phyloP scores from a whole-genome alignment of 2,113 vertebrate genomes.

The Cephalopterus ornatus region DNA sequence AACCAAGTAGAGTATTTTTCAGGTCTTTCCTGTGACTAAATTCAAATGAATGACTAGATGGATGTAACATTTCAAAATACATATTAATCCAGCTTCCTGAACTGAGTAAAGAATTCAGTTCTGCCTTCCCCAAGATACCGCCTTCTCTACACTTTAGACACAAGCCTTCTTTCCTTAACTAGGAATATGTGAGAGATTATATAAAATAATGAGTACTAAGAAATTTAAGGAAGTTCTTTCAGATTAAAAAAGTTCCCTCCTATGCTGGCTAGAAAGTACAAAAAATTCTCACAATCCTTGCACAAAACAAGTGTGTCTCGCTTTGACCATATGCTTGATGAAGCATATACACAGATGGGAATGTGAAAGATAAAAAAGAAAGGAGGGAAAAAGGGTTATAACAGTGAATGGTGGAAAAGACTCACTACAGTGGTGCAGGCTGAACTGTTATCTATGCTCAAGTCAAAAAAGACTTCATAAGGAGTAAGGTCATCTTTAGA shows the following conservation, averaged over 20 bases:
- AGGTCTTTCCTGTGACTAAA: background rate
- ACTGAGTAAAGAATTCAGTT: background rate
- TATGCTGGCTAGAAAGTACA: background rate
- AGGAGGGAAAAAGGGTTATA: background rate
- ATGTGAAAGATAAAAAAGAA: background rate
- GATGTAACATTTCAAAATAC: background rate
- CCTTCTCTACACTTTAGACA: background rate
- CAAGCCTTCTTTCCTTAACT: background rate
- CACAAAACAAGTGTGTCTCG: background rate
- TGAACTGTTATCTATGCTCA: background rate
- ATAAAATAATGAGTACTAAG: background rate
- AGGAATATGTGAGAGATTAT: background rate
- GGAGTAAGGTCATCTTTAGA: background rate
- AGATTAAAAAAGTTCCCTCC: background rate
- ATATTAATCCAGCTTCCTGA: background rate
- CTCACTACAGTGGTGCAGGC: background rate
- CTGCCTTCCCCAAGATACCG: background rate
- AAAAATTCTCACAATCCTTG: background rate
- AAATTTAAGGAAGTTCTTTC: background rate
- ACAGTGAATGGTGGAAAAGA: fast-evolving
- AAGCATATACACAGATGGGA: background rate
- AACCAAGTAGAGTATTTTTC: background rate
- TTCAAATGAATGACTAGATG: background rate
- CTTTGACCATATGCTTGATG: background rate
- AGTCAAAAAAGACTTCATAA: background rate